A percentile compares a stretch with the other conserved stretches of the same genome.
These are phyloP conservation scores for Octonoba sinensis DNA, from an alignment of 2,888 invertebrate genomes.

Conservation along the genomic window DNA sequence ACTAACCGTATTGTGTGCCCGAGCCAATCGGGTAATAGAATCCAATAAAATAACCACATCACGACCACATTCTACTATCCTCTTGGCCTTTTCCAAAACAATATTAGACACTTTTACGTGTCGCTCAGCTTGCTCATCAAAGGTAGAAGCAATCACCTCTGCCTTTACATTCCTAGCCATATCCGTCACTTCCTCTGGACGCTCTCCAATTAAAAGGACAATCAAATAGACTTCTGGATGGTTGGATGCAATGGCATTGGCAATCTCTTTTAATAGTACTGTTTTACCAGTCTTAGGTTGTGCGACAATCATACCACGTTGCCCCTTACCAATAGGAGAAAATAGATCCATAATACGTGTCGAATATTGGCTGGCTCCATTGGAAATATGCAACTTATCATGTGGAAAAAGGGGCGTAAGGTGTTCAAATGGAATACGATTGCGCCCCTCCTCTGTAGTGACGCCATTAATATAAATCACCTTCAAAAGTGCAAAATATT, in stretches of 20 bases:
- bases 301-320: not conserved
- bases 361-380: too few relatives aligned
- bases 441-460: too few relatives aligned
- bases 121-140: not conserved
- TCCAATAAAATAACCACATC: not conserved
- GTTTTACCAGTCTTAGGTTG: conserved; percentile 6
- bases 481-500: too few relatives aligned
- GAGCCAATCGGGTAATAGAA: not conserved
- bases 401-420: conserved; percentile 6
- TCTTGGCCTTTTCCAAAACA: not conserved
- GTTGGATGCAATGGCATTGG: not conserved
- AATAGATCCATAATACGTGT: not conserved
- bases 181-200: conserved; percentile 14
- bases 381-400: not conserved
- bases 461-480: too few relatives aligned
- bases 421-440: too few relatives aligned
- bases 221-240: conserved; percentile 3
- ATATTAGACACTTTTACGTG: not conserved
- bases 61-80: not conserved
- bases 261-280: not conserved
- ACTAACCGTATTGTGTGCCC: conserved; percentile 7
- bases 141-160: conserved; percentile 1
- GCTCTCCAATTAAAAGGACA: conserved; percentile 1
- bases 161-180: not conserved
- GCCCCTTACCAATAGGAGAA: conserved; percentile 6